These are phyloP conservation scores for Euglossa dilemma DNA, from an alignment of 1,140 invertebrate genomes.

Conservation along the genomic window DNA sequence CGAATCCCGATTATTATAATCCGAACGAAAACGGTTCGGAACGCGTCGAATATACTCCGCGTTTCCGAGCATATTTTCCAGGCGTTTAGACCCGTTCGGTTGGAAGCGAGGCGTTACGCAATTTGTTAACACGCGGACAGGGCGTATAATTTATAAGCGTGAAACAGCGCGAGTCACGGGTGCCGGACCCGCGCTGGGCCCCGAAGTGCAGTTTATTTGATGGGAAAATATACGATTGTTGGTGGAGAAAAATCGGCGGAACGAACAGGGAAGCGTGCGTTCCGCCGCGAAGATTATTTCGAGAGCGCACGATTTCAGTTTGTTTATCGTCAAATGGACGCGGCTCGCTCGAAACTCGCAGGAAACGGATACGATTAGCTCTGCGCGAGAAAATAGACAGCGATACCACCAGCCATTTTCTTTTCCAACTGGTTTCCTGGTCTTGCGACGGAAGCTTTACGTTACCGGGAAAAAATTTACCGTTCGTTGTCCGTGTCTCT, in stretches of 20 bases:
- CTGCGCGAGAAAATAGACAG: neutral
- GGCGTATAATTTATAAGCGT: neutral
- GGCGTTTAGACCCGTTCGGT: neutral
- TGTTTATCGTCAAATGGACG: slow-evolving; percentile 46
- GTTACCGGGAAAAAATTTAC: too few species aligned
- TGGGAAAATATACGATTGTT: slow-evolving; percentile 22
- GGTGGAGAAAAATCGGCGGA: neutral
- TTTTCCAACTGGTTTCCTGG: slow-evolving; percentile 28
- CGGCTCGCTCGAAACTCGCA: slow-evolving; percentile 29
- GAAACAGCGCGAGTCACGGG: neutral
- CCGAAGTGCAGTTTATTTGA: neutral
- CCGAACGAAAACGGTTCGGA: neutral
- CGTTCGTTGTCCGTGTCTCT: too few species aligned
- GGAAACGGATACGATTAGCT: slow-evolving; percentile 48
- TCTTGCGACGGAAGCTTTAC: too few species aligned
- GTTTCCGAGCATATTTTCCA: neutral
- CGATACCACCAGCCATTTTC: slow-evolving; percentile 31
- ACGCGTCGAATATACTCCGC: neutral
- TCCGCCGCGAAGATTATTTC: slow-evolving; percentile 32
- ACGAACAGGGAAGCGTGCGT: neutral
- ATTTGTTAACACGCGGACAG: slow-evolving; percentile 5
- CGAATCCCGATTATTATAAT: neutral
- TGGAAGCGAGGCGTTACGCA: neutral
- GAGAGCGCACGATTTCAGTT: slow-evolving; percentile 32
- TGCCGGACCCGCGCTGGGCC: too few species aligned